Conservation (phyloP, 2,888 invertebrate genomes). For the Doris montereyensis region DNA sequence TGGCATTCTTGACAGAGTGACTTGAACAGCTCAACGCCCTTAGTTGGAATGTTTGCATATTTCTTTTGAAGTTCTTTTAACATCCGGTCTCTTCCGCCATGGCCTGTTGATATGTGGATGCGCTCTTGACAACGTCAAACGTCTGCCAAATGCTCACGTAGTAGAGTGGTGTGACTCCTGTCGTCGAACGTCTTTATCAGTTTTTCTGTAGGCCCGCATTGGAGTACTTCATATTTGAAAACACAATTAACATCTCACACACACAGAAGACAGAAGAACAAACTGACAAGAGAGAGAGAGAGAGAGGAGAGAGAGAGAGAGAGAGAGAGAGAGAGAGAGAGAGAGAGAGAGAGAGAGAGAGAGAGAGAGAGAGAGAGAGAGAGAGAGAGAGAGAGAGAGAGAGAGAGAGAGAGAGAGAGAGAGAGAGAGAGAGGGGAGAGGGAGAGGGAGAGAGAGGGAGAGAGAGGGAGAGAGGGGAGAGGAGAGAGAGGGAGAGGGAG, state of each 20-base stretch:
- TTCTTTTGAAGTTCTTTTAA: neutral
- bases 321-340: neutral
- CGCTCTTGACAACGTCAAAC: constrained; percentile 15
- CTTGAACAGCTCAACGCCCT: constrained; percentile 18
- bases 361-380: constrained; percentile 1
- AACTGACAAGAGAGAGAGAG: neutral
- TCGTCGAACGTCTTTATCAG: constrained; percentile 82
- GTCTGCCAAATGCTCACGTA: constrained; percentile 18
- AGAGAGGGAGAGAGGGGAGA: too few relatives aligned
- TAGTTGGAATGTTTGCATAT: constrained; percentile 5
- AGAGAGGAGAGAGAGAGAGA: neutral
- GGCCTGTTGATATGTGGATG: constrained; percentile 29
- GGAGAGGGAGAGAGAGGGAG: too few relatives aligned
- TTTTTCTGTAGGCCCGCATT: constrained; percentile 21
- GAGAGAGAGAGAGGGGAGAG: too few relatives aligned
- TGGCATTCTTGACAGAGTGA: constrained; percentile 17
- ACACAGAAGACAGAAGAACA: neutral
- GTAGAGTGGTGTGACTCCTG: constrained; percentile 76
- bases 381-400: neutral
- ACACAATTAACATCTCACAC: neutral
- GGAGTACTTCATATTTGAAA: constrained; percentile 15
- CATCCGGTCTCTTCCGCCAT: constrained; percentile 32
- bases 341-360: constrained; percentile 4
- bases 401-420: too few relatives aligned
- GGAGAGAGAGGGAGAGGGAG: too few relatives aligned